Percentiles rank a stretch among this genome's conserved stretches.
These are phyloP conservation scores for Geotrupes spiniger DNA, from an alignment of 2,888 invertebrate species.

Conservation along the genomic window DNA sequence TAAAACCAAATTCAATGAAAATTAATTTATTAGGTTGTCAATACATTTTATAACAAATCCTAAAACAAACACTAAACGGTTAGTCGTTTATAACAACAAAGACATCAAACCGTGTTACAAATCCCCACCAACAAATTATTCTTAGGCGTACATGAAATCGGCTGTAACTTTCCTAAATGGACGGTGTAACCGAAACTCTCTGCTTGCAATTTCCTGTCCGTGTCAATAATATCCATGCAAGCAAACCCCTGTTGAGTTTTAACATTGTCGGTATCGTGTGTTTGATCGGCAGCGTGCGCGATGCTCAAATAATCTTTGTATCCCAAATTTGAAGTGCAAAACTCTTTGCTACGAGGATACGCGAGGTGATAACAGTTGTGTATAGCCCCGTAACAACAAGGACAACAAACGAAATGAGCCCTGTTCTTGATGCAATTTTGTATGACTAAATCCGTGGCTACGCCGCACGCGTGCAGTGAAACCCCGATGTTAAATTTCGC, in stretches of 20 bases:
- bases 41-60: no score
- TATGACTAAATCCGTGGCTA: slow-evolving; percentile 89
- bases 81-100: no score
- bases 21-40: no score
- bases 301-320: slow-evolving; percentile 69
- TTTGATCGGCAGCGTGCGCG: slow-evolving; percentile 91
- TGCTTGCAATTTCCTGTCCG: slow-evolving; percentile 75
- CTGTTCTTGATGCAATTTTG: slow-evolving; percentile 72
- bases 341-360: slow-evolving; percentile 77
- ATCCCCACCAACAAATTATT: slow-evolving; percentile 80
- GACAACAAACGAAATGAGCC: slow-evolving; percentile 86
- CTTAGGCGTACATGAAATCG: slow-evolving; percentile 85
- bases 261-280: slow-evolving; percentile 69
- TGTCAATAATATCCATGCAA: slow-evolving; percentile 88
- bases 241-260: slow-evolving; percentile 72
- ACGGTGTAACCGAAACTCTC: slow-evolving; percentile 74
- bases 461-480: slow-evolving; percentile 91
- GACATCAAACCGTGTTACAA: no score
- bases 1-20: no score
- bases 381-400: slow-evolving; percentile 92
- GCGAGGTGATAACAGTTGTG: slow-evolving; percentile 74
- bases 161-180: slow-evolving; percentile 71
- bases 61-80: no score
- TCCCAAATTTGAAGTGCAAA: slow-evolving; percentile 39
- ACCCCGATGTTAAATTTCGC: slow-evolving; percentile 82